A percentile compares a stretch with the other conserved stretches of the same genome.
Conservation (phyloP, 2,888 invertebrate species). For the Ophioninae sp. region DNA sequence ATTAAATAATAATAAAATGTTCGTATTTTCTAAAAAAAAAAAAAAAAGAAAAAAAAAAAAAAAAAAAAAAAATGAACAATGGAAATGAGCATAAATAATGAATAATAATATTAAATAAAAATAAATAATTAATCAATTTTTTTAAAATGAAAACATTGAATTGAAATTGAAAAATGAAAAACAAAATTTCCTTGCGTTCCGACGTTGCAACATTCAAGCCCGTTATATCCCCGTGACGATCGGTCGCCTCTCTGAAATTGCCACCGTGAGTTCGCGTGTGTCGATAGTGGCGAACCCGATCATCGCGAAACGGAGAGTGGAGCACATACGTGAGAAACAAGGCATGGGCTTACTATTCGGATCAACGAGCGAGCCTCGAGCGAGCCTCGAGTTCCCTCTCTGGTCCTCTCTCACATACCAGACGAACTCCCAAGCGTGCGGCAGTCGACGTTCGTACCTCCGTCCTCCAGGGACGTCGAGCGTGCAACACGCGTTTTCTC, state of each 20-base stretch:
- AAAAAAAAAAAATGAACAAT: too few species aligned
- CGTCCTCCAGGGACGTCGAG: conserved; percentile 58
- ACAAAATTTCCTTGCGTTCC: too few species aligned
- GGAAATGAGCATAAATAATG: too few species aligned
- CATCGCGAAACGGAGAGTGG: conserved; percentile 50
- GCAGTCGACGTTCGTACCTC: conserved; percentile 64
- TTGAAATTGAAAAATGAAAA: too few species aligned
- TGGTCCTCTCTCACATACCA: conserved; percentile 13
- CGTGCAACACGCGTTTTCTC: conserved; percentile 33
- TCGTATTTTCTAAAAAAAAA: too few species aligned
- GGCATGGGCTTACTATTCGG: conserved; percentile 53
- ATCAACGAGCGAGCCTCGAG: conserved; percentile 37
- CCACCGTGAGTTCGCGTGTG: not conserved
- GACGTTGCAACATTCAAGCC: too few species aligned
- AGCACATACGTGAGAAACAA: conserved; percentile 52
- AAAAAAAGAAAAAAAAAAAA: too few species aligned
- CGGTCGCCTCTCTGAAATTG: conserved; percentile 10
- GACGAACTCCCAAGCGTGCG: conserved; percentile 39
- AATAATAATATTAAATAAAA: too few species aligned
- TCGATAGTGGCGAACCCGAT: conserved; percentile 27
- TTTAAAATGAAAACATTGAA: too few species aligned
- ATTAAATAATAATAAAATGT: too few species aligned
- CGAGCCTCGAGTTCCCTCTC: conserved; percentile 27
- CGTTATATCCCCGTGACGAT: conserved; percentile 18
- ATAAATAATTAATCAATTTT: too few species aligned